Evolutionary conservation across 2,888 invertebrate genomes (phyloP).

Genomic region (Alloplasta piceator): DNA sequence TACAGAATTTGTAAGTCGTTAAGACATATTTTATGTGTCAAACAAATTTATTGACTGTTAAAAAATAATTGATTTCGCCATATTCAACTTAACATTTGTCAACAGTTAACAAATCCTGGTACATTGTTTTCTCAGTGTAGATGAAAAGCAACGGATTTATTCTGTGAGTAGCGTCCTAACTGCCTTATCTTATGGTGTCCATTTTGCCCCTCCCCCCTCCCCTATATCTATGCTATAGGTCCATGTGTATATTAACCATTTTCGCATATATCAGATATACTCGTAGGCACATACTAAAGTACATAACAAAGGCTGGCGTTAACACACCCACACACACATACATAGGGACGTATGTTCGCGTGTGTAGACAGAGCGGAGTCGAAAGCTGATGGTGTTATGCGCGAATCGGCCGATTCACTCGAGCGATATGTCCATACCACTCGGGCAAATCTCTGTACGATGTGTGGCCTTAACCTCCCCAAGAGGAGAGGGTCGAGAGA

Average conservation of each 20-base stretch:
- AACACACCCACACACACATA: constrained; percentile 9
- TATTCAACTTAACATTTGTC: too few species aligned
- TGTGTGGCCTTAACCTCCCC: constrained; percentile 65
- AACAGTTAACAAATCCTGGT: too few species aligned
- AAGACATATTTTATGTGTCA: too few species aligned
- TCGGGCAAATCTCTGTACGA: constrained; percentile 65
- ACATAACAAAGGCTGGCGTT: constrained; percentile 3
- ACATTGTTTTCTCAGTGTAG: too few species aligned
- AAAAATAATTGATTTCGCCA: too few species aligned
- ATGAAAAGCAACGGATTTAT: too few species aligned
- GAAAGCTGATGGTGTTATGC: constrained; percentile 61
- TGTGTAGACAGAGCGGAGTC: constrained; percentile 8
- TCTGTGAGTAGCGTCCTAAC: too few species aligned
- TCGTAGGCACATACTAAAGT: constrained; percentile 49
- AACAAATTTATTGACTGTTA: too few species aligned
- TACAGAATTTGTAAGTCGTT: too few species aligned
- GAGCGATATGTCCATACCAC: constrained; percentile 65
- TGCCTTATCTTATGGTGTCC: not conserved
- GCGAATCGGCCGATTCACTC: constrained; percentile 64
- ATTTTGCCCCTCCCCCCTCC: not conserved
- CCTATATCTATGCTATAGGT: not conserved
- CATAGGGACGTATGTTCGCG: not conserved
- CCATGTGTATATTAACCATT: constrained; percentile 4
- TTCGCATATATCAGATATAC: not conserved
- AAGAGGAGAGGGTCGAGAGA: constrained; percentile 8